phyloP scores from a whole-genome alignment of 2,113 vertebrate species.

The Ciconia maguari region DNA sequence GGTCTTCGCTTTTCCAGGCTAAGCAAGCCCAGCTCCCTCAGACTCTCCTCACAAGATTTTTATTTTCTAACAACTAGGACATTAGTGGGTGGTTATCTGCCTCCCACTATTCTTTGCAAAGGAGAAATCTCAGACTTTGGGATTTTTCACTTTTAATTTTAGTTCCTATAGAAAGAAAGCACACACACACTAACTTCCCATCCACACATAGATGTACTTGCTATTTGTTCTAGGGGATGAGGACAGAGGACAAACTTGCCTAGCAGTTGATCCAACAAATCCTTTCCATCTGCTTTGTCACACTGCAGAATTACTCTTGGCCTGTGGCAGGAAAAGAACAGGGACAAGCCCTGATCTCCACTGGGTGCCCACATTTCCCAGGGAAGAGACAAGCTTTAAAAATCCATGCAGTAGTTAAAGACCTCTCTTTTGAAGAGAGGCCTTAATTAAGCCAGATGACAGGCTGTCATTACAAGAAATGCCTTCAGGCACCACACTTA shows the following conservation, averaged over 20 bases:
- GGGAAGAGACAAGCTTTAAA: not conserved
- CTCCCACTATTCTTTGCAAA: not conserved
- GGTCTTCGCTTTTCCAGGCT: not conserved
- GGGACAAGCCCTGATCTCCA: not conserved
- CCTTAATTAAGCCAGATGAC: not conserved
- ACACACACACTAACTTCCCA: fast-evolving
- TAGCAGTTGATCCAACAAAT: not conserved
- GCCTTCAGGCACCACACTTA: not conserved
- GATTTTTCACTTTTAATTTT: not conserved
- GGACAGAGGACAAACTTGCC: not conserved
- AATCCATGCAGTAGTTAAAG: not conserved
- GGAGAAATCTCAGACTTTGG: not conserved
- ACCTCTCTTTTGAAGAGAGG: not conserved
- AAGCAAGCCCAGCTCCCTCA: not conserved
- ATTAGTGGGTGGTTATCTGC: not conserved
- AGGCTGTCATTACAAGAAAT: not conserved
- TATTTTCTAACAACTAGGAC: not conserved
- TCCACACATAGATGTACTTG: not conserved
- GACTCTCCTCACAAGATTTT: not conserved
- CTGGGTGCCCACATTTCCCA: not conserved
- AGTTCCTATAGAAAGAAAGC: not conserved
- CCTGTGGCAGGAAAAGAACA: not conserved
- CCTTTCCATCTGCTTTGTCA: not conserved
- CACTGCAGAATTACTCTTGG: not conserved
- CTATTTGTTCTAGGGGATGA: not conserved